A percentile compares a stretch with the other conserved stretches of the same genome.
phyloP scores from a whole-genome alignment of 1,140 invertebrate genomes.

The Charaxes varanes region DNA sequence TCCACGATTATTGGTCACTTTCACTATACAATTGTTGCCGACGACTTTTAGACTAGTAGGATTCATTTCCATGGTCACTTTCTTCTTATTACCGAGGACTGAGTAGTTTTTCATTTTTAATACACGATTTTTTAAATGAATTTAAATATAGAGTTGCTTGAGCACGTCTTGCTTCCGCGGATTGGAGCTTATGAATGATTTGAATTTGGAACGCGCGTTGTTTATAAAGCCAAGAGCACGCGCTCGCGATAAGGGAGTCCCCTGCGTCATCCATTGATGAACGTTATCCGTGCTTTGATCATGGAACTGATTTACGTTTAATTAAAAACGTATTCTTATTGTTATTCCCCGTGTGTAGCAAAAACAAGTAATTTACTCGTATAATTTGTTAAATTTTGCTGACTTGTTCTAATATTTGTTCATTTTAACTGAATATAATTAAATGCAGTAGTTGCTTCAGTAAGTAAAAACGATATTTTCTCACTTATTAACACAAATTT shows the following conservation, averaged over 20 bases:
- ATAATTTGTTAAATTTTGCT: no score
- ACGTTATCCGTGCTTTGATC: no score
- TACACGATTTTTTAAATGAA: neutral
- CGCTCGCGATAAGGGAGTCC: constrained; percentile 48
- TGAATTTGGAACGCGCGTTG: constrained; percentile 26
- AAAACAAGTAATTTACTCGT: no score
- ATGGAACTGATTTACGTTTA: no score
- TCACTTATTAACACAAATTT: no score
- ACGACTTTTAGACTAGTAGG: constrained; percentile 48
- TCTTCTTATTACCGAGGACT: constrained; percentile 63
- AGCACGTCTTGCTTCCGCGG: constrained; percentile 19
- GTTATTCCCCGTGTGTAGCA: no score
- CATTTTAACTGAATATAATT: no score
- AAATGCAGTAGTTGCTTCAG: no score
- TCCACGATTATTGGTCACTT: constrained; percentile 45
- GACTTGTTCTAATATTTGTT: no score
- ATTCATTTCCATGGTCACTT: constrained; percentile 60
- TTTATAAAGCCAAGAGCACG: constrained; percentile 30
- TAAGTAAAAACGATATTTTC: no score
- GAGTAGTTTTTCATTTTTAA: constrained; percentile 62
- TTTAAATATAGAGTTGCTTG: neutral
- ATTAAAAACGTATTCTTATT: no score
- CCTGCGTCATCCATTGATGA: constrained; percentile 52
- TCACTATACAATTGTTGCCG: constrained; percentile 56
- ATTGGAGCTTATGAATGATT: constrained; percentile 40